These are phyloP conservation scores for Heliconius hermathena DNA, from an alignment of 1,140 invertebrate species.

Conservation along the genomic window DNA sequence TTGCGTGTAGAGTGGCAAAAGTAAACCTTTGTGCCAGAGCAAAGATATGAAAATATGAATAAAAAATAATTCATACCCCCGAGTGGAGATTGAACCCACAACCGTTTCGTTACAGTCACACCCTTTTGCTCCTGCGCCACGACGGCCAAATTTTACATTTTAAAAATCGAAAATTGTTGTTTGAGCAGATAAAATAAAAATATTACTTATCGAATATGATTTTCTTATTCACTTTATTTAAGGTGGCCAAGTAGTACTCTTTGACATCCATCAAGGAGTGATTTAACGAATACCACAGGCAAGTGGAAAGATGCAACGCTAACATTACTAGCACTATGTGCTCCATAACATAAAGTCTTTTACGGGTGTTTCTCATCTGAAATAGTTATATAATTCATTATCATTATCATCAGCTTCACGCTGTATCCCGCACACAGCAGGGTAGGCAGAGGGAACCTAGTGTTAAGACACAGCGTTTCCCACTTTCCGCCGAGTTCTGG, in stretches of 20 bases:
- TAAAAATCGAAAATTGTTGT: not conserved
- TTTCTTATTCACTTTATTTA: slow-evolving; percentile 48
- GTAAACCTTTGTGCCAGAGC: too few species aligned
- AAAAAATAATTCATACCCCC: too few species aligned
- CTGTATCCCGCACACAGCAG: too few species aligned
- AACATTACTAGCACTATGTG: slow-evolving; percentile 47
- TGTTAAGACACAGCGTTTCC: too few species aligned
- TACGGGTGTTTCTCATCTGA: slow-evolving; percentile 59
- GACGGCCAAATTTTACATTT: not conserved
- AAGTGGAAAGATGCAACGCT: slow-evolving; percentile 54
- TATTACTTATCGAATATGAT: slow-evolving; percentile 55
- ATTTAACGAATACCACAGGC: slow-evolving; percentile 58
- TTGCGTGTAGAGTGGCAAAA: too few species aligned
- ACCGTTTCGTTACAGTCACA: too few species aligned
- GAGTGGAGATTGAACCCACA: too few species aligned
- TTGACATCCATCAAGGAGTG: slow-evolving; percentile 6
- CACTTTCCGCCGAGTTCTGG: too few species aligned
- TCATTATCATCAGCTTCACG: too few species aligned
- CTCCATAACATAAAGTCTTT: slow-evolving; percentile 54
- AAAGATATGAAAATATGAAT: too few species aligned
- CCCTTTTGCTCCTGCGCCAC: too few species aligned
- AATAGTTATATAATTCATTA: not conserved
- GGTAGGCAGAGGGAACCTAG: too few species aligned
- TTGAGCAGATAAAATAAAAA: not conserved
- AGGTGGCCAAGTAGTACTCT: slow-evolving; percentile 37